Evolutionary conservation across 2,888 invertebrate genomes (phyloP).

Genomic region (Aricia artaxerxes): DNA sequence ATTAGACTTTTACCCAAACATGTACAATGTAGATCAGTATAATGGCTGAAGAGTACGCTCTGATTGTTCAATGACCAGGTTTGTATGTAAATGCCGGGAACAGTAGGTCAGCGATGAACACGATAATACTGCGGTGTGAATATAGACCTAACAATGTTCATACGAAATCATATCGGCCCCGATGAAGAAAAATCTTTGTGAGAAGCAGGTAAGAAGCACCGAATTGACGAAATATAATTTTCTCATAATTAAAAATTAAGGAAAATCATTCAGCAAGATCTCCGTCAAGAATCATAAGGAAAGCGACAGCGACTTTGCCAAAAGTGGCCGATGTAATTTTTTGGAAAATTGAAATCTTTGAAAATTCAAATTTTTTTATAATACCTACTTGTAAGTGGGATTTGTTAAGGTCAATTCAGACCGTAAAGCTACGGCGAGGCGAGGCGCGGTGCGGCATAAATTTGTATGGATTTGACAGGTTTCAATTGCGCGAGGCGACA

Average conservation of each 20-base stretch:
- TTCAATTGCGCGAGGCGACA: too few relatives aligned
- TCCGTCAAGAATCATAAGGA: too few relatives aligned
- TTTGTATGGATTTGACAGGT: too few relatives aligned
- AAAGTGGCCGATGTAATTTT: too few relatives aligned
- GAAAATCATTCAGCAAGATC: neutral
- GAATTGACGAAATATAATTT: neutral
- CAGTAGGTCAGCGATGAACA: neutral
- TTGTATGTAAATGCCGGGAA: neutral
- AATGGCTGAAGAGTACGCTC: neutral
- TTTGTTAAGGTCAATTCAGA: too few relatives aligned
- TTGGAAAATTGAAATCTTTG: too few relatives aligned
- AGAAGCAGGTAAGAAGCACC: neutral
- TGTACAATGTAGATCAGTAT: neutral
- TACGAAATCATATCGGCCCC: neutral
- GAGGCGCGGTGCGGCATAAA: too few relatives aligned
- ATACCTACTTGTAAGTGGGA: too few relatives aligned
- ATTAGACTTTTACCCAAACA: neutral
- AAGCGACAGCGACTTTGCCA: too few relatives aligned
- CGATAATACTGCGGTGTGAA: neutral
- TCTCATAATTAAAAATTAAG: neutral
- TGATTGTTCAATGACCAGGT: neutral
- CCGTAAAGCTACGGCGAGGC: too few relatives aligned
- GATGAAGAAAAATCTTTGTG: neutral
- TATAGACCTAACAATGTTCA: neutral
- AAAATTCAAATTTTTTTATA: too few relatives aligned